Percentiles rank a stretch among this genome's conserved stretches.
These are phyloP conservation scores for Conus canariensis DNA, from an alignment of 2,888 invertebrate genomes.

Conservation along the genomic window DNA sequence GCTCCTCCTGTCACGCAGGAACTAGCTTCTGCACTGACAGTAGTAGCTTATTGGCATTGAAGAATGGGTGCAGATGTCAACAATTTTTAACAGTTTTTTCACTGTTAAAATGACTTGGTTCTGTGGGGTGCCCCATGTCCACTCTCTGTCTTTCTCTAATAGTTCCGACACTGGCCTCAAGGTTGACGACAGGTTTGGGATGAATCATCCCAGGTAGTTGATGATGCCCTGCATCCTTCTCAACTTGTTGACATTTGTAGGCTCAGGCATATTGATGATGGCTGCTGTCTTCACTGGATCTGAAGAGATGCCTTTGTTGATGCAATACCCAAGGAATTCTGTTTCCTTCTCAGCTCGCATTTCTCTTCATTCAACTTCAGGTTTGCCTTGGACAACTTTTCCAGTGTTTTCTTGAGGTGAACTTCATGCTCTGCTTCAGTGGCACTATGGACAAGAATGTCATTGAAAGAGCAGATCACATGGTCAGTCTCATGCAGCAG, in stretches of 20 bases:
- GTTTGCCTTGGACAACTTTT: neutral
- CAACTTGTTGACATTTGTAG: neutral
- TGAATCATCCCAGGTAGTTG: too few species aligned
- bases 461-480: neutral
- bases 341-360: neutral
- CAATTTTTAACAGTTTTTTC: neutral
- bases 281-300: neutral
- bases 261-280: neutral
- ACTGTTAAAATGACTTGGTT: neutral
- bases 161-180: too few species aligned
- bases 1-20: too few species aligned
- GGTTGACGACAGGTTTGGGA: too few species aligned
- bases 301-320: conserved; percentile 7
- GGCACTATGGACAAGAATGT: neutral
- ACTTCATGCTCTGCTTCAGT: neutral
- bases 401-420: neutral
- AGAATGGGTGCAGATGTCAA: neutral
- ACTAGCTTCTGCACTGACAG: too few species aligned
- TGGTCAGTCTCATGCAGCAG: too few species aligned
- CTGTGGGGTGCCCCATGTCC: neutral
- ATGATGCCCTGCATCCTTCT: too few species aligned
- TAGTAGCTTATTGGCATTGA: neutral
- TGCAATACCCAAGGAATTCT: neutral
- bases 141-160: too few species aligned
- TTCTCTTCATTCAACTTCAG: neutral